Base-by-base conservation (phyloP, 2,888 invertebrate species). In the Pristionchus japonicus region DNA sequence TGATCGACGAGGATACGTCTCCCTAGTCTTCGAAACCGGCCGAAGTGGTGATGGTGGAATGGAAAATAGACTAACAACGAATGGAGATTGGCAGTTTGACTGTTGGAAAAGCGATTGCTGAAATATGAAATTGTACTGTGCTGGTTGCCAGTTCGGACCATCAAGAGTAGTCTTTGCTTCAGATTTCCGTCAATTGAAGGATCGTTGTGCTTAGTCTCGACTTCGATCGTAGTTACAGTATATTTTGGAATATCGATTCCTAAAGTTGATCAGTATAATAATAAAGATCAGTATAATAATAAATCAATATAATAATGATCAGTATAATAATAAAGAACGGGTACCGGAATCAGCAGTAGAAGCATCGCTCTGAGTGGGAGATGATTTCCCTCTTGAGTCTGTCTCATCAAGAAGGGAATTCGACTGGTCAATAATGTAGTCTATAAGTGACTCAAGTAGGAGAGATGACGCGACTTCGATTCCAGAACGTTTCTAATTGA, bases 331-430 rank as follows among this genome's bases (percentile, higher is more conserved):
- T 1, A 7, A 15, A 43, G 27, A 34, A 40, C 0, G 1, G 27
- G 11, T 0, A 86, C 86, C 86, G 9, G 86, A 86, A 70, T 86
- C 86, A n/a, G 67, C 34, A 49, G 86, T 49, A 4, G 86, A 86
- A 1, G 47, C 47, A n/a, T 67, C 70, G 49, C 86, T 86, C 15
- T 34, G 70, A 6, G 49, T 57, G 9, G 86, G 86, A 11, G 86
- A 86, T 13, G 17, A 23, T 27, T 64, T 40, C 1, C 85, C 85
- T 4, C 49, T 20, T 4, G 23, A 2, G n/a, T 9, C 34, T 47
- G 7, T 49, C 2, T 27, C 31, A 7, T 70, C 86, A 2, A 86
- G 23, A 6, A 47, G 37, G 0, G 67, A 47, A 49, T 70, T 86
- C 31, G 86, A 70, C 1, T n/a, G 34, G 6, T 43, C 43, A 6